phyloP scores from a whole-genome alignment of 2,797 vertebrate genomes.

The Sciurus carolinensis region DNA sequence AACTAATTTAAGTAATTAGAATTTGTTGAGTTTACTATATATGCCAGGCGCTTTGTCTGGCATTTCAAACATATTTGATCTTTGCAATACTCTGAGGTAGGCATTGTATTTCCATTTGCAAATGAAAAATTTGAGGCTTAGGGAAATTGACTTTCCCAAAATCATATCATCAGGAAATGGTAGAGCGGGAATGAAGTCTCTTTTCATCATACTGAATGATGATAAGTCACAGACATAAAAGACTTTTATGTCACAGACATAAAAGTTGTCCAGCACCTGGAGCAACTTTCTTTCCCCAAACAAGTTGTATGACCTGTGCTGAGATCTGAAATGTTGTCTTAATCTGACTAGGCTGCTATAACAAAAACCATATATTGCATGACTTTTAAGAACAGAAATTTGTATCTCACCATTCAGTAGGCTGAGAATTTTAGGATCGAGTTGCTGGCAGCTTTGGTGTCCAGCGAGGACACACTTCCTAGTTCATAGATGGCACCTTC shows the following conservation, averaged over 20 bases:
- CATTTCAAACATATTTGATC: background rate
- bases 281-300: background rate
- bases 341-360: background rate
- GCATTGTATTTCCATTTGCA: background rate
- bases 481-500: background rate
- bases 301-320: too few relatives aligned
- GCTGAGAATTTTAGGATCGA: background rate
- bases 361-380: background rate
- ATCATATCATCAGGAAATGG: background rate
- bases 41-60: background rate
- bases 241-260: background rate
- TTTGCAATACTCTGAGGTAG: background rate
- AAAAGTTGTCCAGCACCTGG: background rate
- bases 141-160: background rate
- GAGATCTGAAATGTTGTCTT: background rate
- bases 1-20: background rate
- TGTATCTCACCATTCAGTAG: background rate
- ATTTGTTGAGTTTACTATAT: background rate
- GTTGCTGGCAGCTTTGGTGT: too few relatives aligned
- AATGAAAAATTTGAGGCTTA: conserved; percentile 3
- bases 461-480: background rate
- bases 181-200: background rate
- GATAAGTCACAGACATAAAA: background rate
- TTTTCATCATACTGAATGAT: background rate
- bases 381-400: background rate